Evolutionary conservation across 2,888 invertebrate species (phyloP).

Genomic region (Liposcelis brunnea): DNA sequence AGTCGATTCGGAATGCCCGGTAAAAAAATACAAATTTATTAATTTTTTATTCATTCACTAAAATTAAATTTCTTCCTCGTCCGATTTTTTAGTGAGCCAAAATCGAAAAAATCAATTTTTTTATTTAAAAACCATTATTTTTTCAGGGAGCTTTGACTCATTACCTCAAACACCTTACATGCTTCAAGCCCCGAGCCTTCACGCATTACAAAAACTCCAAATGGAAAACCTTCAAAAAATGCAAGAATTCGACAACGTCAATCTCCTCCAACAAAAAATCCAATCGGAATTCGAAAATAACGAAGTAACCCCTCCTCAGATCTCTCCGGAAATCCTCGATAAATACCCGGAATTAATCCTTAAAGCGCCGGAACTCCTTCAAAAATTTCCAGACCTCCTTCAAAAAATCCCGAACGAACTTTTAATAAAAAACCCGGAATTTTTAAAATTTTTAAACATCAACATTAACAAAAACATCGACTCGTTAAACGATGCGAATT

Average conservation of each 20-base stretch:
- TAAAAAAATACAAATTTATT: background rate
- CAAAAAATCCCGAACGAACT: background rate
- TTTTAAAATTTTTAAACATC: no score
- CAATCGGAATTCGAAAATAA: background rate
- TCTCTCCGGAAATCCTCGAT: background rate
- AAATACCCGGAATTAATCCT: slow-evolving; percentile 4
- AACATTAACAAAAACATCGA: no score
- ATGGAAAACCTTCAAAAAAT: slow-evolving; percentile 4
- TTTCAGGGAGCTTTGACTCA: slow-evolving; percentile 1
- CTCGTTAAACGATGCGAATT: slow-evolving; percentile 1
- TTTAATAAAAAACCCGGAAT: no score
- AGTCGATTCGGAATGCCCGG: slow-evolving; percentile 1
- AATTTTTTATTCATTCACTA: background rate
- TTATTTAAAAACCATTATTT: background rate
- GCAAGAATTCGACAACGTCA: slow-evolving; percentile 2
- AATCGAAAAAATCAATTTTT: no score
- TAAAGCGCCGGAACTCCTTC: slow-evolving; percentile 1
- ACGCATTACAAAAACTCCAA: slow-evolving; percentile 2
- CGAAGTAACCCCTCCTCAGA: background rate
- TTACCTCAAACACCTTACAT: background rate
- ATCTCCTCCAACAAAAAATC: background rate
- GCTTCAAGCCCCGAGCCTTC: slow-evolving; percentile 1
- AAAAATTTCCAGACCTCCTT: slow-evolving; percentile 5
- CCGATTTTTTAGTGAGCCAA: no score
- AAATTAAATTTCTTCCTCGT: no score